Percentiles rank a stretch among this genome's conserved stretches.
Evolutionary conservation across 2,797 vertebrate species (phyloP).

Genomic region (Dryobates pubescens): DNA sequence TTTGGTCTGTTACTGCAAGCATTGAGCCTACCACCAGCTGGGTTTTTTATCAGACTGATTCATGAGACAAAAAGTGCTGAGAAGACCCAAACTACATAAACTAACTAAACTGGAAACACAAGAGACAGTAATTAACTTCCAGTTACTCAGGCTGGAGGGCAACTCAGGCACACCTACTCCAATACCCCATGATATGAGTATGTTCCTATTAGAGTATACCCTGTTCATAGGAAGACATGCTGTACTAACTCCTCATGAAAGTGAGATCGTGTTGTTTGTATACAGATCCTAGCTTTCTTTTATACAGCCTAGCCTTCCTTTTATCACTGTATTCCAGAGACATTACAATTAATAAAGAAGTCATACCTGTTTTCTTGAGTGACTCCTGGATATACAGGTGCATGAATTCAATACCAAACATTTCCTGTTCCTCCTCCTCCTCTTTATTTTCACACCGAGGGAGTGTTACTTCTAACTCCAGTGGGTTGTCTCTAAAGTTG

Average conservation of each 20-base stretch:
- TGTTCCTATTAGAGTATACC: neutral
- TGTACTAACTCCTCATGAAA: neutral
- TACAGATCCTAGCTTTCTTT: neutral
- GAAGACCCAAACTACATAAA: neutral
- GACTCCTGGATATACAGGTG: constrained; percentile 87
- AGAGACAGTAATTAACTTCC: neutral
- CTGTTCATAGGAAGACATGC: neutral
- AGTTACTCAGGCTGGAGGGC: neutral
- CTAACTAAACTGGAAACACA: neutral
- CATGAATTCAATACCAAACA: constrained; percentile 96
- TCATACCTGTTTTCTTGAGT: constrained; percentile 66
- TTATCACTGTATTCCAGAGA: neutral
- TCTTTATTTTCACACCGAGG: constrained; percentile 60
- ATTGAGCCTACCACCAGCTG: neutral
- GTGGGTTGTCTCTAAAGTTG: constrained; percentile 95
- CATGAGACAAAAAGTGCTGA: neutral
- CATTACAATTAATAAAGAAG: neutral
- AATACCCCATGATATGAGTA: neutral
- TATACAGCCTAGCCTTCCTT: neutral
- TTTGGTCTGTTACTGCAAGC: neutral
- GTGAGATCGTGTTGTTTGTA: neutral
- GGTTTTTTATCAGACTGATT: neutral
- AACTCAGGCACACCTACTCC: neutral
- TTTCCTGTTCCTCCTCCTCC: constrained; percentile 85
- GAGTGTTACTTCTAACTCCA: constrained; percentile 85